Evolutionary conservation across 53 echinoderm and acorn worm species (phyloP).

Genomic region (Paelopatides confundens): DNA sequence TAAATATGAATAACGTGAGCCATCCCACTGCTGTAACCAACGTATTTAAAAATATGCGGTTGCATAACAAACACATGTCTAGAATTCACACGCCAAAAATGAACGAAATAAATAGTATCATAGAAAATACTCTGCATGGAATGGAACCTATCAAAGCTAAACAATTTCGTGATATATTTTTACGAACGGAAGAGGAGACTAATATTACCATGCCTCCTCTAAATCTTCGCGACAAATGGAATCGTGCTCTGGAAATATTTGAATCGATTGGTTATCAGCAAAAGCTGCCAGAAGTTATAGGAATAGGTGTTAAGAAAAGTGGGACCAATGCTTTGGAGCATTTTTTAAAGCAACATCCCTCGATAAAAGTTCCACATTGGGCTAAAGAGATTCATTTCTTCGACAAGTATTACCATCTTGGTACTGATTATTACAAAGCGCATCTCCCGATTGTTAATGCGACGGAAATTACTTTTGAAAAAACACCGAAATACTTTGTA

Average conservation of each 20-base stretch:
- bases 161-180: neutral
- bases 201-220: neutral
- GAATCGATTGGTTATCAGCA: conserved; percentile 38
- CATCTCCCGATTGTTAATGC: conserved; percentile 42
- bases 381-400: conserved; percentile 52
- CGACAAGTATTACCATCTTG: conserved; percentile 41
- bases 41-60: too few species aligned
- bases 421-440: conserved; percentile 41
- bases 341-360: conserved; percentile 51
- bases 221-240: neutral
- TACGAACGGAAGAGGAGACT: neutral
- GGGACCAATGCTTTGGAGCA: conserved; percentile 40
- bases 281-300: conserved; percentile 49
- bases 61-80: too few species aligned
- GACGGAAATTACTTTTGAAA: conserved; percentile 38
- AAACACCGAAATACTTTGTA: conserved; percentile 52
- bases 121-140: too few species aligned
- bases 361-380: neutral
- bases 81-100: too few species aligned
- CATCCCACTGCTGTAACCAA: too few species aligned
- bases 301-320: conserved; percentile 59
- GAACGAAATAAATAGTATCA: too few species aligned
- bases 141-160: too few species aligned
- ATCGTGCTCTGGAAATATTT: neutral
- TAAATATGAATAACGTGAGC: too few species aligned